phyloP scores from a whole-genome alignment of 2,797 vertebrate species.

The Coendou prehensilis region DNA sequence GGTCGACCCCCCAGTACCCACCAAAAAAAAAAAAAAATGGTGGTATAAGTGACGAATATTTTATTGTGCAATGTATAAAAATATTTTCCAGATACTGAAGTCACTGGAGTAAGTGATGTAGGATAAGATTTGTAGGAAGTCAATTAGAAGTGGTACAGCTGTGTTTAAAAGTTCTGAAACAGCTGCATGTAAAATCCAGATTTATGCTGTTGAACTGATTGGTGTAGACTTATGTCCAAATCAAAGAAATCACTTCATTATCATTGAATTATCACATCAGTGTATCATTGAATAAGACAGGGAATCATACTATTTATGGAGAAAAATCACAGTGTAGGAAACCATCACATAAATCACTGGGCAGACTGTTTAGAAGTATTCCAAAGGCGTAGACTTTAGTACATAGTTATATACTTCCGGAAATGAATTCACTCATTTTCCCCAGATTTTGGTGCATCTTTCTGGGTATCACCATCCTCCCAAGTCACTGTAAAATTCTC shows the following conservation, averaged over 20 bases:
- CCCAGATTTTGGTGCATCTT: not conserved
- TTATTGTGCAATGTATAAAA: slow-evolving; percentile 1
- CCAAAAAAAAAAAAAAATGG: not conserved
- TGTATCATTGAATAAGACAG: not conserved
- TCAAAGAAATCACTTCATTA: not conserved
- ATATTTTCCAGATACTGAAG: not conserved
- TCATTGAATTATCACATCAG: not conserved
- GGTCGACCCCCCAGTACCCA: no score
- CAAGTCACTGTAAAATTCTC: not conserved
- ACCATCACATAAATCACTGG: not conserved
- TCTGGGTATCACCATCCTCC: not conserved
- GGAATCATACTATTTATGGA: not conserved
- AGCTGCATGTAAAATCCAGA: slow-evolving; percentile 1
- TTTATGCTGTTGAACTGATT: not conserved
- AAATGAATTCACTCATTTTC: slow-evolving; percentile 12
- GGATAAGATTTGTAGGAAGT: slow-evolving; percentile 13
- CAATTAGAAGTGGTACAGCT: not conserved
- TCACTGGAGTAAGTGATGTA: not conserved
- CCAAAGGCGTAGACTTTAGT: not conserved
- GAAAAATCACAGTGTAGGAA: not conserved
- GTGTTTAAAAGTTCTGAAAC: slow-evolving; percentile 25
- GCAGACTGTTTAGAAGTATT: not conserved
- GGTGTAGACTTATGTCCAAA: not conserved
- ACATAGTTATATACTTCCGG: not conserved
- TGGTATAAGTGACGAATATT: not conserved